Percentiles rank a stretch among this genome's conserved stretches.
Evolutionary conservation across 1,140 invertebrate species (phyloP).

Genomic region (Ptiloglossa arizonensis): DNA sequence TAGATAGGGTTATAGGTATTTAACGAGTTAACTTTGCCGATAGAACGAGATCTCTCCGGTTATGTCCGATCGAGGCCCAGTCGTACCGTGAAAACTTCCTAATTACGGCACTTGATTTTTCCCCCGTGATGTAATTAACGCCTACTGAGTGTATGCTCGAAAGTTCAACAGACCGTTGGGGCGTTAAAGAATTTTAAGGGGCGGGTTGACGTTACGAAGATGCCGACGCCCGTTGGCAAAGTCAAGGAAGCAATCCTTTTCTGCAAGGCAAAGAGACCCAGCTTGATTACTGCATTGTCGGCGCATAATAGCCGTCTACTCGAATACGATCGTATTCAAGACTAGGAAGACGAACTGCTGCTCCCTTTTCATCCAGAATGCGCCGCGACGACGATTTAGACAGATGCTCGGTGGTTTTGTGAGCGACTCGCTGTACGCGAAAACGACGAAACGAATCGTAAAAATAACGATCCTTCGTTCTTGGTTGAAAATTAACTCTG

Average conservation of each 20-base stretch:
- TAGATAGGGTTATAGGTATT: no score
- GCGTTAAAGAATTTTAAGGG: slow-evolving; percentile 11
- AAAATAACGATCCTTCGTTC: background rate
- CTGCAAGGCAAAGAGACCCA: slow-evolving; percentile 30
- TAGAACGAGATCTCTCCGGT: no score
- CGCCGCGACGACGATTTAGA: slow-evolving; percentile 2
- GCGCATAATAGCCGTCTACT: slow-evolving; percentile 41
- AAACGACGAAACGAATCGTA: slow-evolving; percentile 25
- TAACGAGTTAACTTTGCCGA: no score
- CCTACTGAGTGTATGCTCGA: background rate
- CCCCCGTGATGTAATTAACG: slow-evolving; percentile 13
- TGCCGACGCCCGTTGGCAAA: background rate
- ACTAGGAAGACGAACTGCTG: slow-evolving; percentile 1
- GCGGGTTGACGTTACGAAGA: background rate
- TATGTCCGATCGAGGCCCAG: no score
- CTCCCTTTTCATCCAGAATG: slow-evolving; percentile 2
- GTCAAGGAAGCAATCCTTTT: slow-evolving; percentile 42
- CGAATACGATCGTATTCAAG: slow-evolving; percentile 38
- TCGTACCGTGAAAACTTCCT: no score
- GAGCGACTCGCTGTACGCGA: background rate
- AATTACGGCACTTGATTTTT: background rate
- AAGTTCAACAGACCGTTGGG: slow-evolving; percentile 38
- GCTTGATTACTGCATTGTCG: slow-evolving; percentile 65
- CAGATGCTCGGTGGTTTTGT: slow-evolving; percentile 18
- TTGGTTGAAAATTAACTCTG: background rate